These are phyloP conservation scores for Cacatua alba DNA, from an alignment of 2,113 vertebrate genomes.

Conservation along the genomic window DNA sequence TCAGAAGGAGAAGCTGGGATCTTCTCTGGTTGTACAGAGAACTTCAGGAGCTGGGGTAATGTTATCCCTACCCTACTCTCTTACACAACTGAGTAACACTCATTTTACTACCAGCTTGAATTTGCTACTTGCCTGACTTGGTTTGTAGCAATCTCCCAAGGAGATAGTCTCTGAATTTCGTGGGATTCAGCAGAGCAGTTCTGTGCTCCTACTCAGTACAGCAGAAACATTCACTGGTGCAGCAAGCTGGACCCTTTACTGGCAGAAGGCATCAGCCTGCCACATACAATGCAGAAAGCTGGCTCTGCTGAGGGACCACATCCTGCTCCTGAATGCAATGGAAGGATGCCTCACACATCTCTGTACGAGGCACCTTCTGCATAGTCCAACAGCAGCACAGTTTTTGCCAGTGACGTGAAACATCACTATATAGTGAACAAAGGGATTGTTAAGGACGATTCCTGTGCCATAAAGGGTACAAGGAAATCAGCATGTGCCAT, in stretches of 20 bases:
- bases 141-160: not conserved
- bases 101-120: not conserved
- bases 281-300: not conserved
- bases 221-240: not conserved
- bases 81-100: fast-evolving
- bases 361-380: not conserved
- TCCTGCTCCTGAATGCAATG: not conserved
- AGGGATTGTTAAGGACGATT: not conserved
- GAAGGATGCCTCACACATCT: not conserved
- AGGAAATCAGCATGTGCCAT: not conserved
- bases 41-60: not conserved
- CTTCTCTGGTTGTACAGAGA: not conserved
- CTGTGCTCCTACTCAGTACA: not conserved
- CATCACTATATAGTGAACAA: not conserved
- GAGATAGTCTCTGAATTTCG: not conserved
- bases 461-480: not conserved
- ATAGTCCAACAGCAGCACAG: not conserved
- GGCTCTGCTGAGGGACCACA: not conserved
- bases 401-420: not conserved
- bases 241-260: not conserved
- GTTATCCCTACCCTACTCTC: not conserved
- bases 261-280: not conserved
- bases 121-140: not conserved
- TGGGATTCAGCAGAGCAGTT: not conserved
- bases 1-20: not conserved